phyloP scores from a whole-genome alignment of 2,113 vertebrate genomes.

The Heteronetta atricapilla region DNA sequence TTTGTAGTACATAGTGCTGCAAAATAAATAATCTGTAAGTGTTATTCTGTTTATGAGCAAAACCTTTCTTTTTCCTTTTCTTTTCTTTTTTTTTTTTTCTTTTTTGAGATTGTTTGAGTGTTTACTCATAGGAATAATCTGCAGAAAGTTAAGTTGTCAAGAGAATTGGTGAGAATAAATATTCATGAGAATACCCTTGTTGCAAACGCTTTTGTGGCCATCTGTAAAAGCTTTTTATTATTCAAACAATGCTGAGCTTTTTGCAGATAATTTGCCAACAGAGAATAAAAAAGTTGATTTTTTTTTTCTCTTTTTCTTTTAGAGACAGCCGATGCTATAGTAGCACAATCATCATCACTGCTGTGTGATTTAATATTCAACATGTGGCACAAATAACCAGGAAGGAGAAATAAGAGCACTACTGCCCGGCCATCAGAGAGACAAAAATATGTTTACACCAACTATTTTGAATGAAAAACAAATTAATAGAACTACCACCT shows the following conservation, averaged over 20 bases:
- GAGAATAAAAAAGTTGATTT: accelerated
- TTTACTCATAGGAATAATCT: conserved; percentile 25
- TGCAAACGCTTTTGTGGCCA: conserved; percentile 6
- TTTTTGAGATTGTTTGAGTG: neutral
- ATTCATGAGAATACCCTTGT: conserved; percentile 7
- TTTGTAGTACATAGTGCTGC: neutral
- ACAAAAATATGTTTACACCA: neutral
- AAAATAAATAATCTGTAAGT: neutral
- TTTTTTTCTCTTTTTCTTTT: neutral
- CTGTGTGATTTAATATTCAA: conserved; percentile 4
- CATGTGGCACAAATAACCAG: neutral
- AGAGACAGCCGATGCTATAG: neutral
- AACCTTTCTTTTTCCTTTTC: conserved; percentile 39
- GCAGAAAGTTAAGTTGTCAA: conserved; percentile 32
- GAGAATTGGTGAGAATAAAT: conserved; percentile 55
- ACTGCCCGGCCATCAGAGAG: neutral
- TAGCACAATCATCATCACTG: neutral
- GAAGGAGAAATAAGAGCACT: neutral
- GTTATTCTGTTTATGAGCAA: conserved; percentile 11
- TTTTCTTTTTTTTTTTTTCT: neutral
- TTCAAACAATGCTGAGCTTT: conserved; percentile 46
- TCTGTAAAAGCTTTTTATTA: conserved; percentile 65
- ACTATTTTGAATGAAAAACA: neutral
- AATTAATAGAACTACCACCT: conserved; percentile 21
- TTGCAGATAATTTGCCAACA: conserved; percentile 49